Evolutionary conservation across 1,140 invertebrate genomes (phyloP), one percentile per base, ranked within the genome.

Genomic region (Plutomurus gul): DNA sequence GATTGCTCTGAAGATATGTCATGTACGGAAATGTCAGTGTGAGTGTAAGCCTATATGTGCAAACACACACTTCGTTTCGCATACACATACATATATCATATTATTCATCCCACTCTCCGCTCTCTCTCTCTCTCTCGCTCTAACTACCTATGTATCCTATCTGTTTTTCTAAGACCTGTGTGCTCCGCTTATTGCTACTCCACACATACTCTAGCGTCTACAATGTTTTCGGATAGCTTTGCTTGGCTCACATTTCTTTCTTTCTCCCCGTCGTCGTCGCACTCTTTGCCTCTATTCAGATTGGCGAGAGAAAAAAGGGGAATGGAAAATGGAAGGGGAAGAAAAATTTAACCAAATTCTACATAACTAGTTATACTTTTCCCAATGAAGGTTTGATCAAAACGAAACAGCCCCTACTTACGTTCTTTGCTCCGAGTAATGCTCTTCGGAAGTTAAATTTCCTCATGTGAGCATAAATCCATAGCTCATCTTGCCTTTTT

Each of bases 291-390:
- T 18, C 11, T 36, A 16, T 75, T 49, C 39, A 75, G 78, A 75
- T 79, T 79, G 37, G 47, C 71, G 25, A 73, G 51, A 79, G 49
- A 75, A 60, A 75, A 75, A 65, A 33, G 73, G 70, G 78, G 46
- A 65, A 79, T 22, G 33, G 75, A 56, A 36, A 47, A 20, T 47
- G 25, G 40, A 65, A 65, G 73, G 78, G 73, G 51, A 79, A 79
- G 77, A 71, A 70, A 76, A 79, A 79, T 75, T 75, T 79, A 79
- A 79, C 49, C 51, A 78, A 78, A 78, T 78, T 78, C 49, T 60
- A 65, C 70, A 78, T 70, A 76, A 65, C 75, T 70, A 77, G 51
- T 46, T 46, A 43, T 74, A 30, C 40, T 46, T 75, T 70, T 77
- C 56, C 56, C 75, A 77, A 77, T 77, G 75, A 77, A 77, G 75